Conservation (phyloP, 2,113 vertebrate genomes). For the Tachuris rubrigastra region DNA sequence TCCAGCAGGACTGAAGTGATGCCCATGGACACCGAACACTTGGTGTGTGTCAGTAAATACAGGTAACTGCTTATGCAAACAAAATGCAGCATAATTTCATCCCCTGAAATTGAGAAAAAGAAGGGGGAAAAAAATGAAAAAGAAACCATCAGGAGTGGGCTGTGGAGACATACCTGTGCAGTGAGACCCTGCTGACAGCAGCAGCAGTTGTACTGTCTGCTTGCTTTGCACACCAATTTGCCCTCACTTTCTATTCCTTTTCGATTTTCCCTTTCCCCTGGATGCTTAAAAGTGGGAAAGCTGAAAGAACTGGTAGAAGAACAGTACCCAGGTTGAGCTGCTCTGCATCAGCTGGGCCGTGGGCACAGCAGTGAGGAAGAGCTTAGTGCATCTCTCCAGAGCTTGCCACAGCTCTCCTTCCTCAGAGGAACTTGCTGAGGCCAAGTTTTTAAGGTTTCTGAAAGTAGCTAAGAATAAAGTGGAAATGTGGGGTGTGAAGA, state of each 20-base stretch:
- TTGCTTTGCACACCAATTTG: neutral
- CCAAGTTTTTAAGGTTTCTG: neutral
- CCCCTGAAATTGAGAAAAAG: neutral
- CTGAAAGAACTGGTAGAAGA: neutral
- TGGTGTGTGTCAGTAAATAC: neutral
- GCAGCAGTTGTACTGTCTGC: neutral
- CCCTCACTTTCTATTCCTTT: neutral
- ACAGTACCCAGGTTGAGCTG: neutral
- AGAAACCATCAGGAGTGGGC: neutral
- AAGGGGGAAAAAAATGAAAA: neutral
- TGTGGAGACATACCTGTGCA: neutral
- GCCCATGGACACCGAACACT: neutral
- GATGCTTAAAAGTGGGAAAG: neutral
- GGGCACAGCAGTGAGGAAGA: neutral
- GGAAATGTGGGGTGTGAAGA: neutral
- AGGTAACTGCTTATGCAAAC: constrained; percentile 18
- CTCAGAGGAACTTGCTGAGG: neutral
- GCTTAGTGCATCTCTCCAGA: neutral
- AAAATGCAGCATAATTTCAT: neutral
- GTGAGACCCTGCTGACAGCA: neutral
- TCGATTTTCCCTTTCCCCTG: accelerated
- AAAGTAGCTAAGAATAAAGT: neutral
- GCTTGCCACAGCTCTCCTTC: neutral
- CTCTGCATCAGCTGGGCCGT: neutral
- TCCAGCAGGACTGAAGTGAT: constrained; percentile 8